Conservation (phyloP, 2,797 vertebrate species). For the Acropternis orthonyx region DNA sequence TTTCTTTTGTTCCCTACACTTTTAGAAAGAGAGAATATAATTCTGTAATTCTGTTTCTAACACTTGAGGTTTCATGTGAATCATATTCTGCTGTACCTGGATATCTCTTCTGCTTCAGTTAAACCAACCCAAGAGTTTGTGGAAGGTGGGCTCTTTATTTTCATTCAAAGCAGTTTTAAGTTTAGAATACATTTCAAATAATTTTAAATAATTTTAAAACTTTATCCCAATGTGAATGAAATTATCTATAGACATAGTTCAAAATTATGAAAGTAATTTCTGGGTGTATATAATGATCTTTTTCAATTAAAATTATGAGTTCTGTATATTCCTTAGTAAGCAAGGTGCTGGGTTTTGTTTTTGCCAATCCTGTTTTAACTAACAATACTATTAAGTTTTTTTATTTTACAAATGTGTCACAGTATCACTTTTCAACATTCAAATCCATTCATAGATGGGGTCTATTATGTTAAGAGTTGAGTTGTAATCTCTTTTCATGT, state of each 20-base stretch:
- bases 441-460: not conserved
- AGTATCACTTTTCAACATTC: not conserved
- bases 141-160: not conserved
- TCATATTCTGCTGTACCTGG: not conserved
- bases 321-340: not conserved
- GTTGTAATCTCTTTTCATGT: not conserved
- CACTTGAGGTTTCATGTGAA: not conserved
- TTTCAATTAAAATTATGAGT: not conserved
- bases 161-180: not conserved
- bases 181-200: not conserved
- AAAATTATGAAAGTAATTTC: not conserved
- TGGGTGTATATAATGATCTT: fast-evolving
- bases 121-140: not conserved
- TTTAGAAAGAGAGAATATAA: not conserved
- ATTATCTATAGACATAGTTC: not conserved
- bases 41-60: not conserved
- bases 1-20: not conserved
- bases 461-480: not conserved
- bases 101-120: not conserved
- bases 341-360: not conserved
- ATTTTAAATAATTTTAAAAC: not conserved
- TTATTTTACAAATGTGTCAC: not conserved
- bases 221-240: not conserved
- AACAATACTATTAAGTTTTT: too few relatives aligned
- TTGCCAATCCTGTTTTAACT: not conserved